These are phyloP conservation scores for Eulemur albifrons DNA, from an alignment of 2,797 vertebrate species.

Conservation along the genomic window DNA sequence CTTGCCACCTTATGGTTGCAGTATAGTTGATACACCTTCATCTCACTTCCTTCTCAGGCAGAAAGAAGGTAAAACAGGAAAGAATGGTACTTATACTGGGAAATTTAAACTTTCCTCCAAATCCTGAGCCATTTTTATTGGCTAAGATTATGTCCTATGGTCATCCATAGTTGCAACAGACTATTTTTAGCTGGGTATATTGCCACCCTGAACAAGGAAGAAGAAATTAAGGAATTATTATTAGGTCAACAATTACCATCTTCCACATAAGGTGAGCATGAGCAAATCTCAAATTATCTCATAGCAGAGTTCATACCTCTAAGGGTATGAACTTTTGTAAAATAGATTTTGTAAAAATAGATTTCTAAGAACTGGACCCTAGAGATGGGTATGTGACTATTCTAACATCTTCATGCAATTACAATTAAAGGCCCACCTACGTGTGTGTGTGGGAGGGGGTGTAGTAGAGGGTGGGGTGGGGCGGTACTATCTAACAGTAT, in stretches of 20 bases:
- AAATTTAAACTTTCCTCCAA: neutral
- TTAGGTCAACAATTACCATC: neutral
- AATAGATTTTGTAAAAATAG: conserved; percentile 36
- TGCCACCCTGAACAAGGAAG: neutral
- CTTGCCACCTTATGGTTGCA: neutral
- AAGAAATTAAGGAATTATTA: neutral
- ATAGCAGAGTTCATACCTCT: neutral
- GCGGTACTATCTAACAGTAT: neutral
- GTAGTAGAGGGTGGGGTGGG: neutral
- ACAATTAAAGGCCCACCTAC: neutral
- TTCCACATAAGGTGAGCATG: neutral
- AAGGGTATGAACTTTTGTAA: no score
- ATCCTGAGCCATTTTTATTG: neutral
- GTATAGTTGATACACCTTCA: neutral
- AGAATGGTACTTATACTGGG: neutral
- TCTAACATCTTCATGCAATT: neutral
- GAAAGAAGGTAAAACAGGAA: neutral
- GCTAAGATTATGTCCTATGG: neutral
- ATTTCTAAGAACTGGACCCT: conserved; percentile 38
- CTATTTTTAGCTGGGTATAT: conserved; percentile 11
- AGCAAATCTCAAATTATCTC: neutral
- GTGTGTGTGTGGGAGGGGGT: neutral
- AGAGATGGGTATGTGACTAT: neutral
- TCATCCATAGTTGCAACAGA: neutral
- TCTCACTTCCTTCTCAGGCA: neutral